phyloP scores from a whole-genome alignment of 2,113 vertebrate species.

The Odobenus rosmarus region DNA sequence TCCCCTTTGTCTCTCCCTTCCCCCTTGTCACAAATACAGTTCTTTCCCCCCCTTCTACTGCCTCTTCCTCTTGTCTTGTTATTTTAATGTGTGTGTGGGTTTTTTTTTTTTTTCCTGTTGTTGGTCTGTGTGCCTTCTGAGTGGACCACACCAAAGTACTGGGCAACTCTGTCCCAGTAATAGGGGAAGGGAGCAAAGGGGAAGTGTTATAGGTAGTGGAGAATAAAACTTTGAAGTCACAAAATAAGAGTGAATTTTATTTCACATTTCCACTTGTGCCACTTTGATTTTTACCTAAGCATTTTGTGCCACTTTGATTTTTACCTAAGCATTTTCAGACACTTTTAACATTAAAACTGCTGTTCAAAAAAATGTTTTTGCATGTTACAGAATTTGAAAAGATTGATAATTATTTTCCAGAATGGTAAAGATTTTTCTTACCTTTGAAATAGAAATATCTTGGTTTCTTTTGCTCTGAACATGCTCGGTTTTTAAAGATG shows the following conservation, averaged over 20 bases:
- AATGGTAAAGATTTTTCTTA: constrained; percentile 35
- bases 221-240: constrained; percentile 44
- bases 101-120: constrained; percentile 8
- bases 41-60: not conserved
- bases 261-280: not conserved
- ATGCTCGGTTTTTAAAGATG: constrained; percentile 49
- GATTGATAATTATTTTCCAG: constrained; percentile 32
- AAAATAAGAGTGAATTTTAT: constrained; percentile 17
- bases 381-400: constrained; percentile 25
- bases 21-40: not conserved
- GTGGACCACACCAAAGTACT: not conserved
- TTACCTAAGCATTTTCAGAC: constrained; percentile 1
- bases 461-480: constrained; percentile 15
- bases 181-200: constrained; percentile 25
- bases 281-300: constrained; percentile 17
- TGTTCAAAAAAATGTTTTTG: not conserved
- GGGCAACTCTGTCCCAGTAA: not conserved
- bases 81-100: constrained; percentile 15
- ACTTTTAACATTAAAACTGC: not conserved
- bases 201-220: not conserved
- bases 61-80: constrained; percentile 18
- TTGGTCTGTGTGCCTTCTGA: constrained; percentile 55
- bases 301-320: constrained; percentile 19
- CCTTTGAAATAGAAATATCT: not conserved
- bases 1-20: constrained; percentile 29